A percentile compares a stretch with the other conserved stretches of the same genome.
Evolutionary conservation across 2,797 vertebrate genomes (phyloP).

Genomic region (Anguilla obscura): DNA sequence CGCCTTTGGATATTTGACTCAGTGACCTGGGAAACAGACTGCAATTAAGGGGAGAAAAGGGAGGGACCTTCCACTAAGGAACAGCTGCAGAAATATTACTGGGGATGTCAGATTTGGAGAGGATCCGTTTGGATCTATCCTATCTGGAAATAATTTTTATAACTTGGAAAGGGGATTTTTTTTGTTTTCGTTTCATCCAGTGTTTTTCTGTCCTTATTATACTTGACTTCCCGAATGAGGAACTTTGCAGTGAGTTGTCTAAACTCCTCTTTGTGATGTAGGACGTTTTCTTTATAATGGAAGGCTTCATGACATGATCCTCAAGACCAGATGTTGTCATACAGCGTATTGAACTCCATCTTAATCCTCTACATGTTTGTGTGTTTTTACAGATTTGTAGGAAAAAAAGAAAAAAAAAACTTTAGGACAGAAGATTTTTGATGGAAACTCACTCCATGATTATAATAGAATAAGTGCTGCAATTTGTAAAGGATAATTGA

Average conservation of each 20-base stretch:
- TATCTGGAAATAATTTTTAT: constrained; percentile 14
- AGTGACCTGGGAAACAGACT: constrained; percentile 9
- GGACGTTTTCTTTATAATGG: background rate
- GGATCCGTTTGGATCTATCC: background rate
- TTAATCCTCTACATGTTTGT: background rate
- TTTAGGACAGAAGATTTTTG: background rate
- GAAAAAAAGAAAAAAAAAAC: background rate
- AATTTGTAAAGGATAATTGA: constrained; percentile 14
- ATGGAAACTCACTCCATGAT: background rate
- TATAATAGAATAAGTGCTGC: constrained; percentile 2
- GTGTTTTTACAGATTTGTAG: background rate
- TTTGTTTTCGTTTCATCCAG: background rate
- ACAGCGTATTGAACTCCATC: background rate
- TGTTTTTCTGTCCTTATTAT: background rate
- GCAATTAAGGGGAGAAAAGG: background rate
- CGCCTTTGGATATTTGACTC: background rate
- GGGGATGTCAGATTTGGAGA: constrained; percentile 22
- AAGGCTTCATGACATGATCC: background rate
- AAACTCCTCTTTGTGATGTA: background rate
- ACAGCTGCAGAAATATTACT: constrained; percentile 23
- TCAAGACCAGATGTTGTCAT: background rate
- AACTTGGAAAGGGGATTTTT: background rate
- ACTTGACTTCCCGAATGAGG: background rate
- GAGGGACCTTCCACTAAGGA: background rate
- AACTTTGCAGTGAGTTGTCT: background rate